Evolutionary conservation across 1,140 invertebrate genomes (phyloP), one percentile per base, ranked within the genome.

Genomic region (Nasonia vitripennis): DNA sequence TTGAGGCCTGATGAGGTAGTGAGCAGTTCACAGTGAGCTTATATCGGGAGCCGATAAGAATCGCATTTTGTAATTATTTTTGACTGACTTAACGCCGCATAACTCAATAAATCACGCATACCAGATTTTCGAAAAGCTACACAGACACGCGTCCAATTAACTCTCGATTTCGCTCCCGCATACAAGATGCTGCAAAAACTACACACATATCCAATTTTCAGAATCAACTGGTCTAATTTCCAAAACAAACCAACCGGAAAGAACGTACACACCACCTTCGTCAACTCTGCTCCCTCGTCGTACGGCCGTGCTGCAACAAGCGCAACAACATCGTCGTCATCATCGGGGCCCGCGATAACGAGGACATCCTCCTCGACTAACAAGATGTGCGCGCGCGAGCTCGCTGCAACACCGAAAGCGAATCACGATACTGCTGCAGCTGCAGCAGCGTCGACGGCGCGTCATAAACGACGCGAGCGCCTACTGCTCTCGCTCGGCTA

Each of bases 311-410:
- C 68, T 11, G 23, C 20, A 68, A 23, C 20, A 31, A n/a, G 7
- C 10, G 68, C 70, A 74, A 20, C 74, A 45, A 37, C 48, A 27
- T 45, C 78, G 45, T 34, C 51, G 55, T 62, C 34, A 27, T 27
- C 78, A 68, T 67, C 78, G 78, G 7, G 51, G 10, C 31, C 23
- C 6, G 10, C 51, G 83, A 85, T 85, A 85, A 85, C 83, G 83
- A 85, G 83, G 78, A 85, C 78, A 85, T 80, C 68, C 73, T 51
- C 31, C 62, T 11, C 20, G 78, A 27, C 83, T 84, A 84, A 79
- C 77, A 79, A 78, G 83, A 79, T 45, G 48, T 31, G 48, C 45
- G 27, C 11, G 11, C 12, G 41, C 37, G 48, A 37, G 51, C 67
- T 81, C 34, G 41, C 7, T n/a, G 10, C 9, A 62, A 62, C 55